These are phyloP conservation scores for Leptinotarsa haldemani DNA, from an alignment of 2,888 invertebrate species.

Conservation along the genomic window DNA sequence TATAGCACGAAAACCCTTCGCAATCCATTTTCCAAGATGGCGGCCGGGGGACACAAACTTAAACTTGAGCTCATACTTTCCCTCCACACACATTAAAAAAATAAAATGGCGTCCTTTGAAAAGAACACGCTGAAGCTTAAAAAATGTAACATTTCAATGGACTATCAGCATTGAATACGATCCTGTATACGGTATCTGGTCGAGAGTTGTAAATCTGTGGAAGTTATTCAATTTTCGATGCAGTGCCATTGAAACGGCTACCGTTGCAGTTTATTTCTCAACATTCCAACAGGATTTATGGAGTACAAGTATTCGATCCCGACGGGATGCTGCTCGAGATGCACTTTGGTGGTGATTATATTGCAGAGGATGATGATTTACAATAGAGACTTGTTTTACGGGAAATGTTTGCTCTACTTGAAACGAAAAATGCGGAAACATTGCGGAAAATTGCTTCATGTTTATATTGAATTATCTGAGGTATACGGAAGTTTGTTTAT, in stretches of 20 bases:
- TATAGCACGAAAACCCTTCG: too few species aligned
- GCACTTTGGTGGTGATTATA: slow-evolving; percentile 21
- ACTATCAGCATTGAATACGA: neutral
- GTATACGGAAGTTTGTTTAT: neutral
- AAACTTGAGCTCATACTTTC: too few species aligned
- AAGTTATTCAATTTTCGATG: slow-evolving; percentile 51
- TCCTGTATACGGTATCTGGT: neutral
- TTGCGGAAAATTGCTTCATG: neutral
- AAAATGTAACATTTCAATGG: neutral
- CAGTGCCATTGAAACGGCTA: slow-evolving; percentile 44
- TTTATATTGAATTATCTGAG: neutral
- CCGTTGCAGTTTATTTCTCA: slow-evolving; percentile 47
- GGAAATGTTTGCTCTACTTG: neutral
- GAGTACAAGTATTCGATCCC: slow-evolving; percentile 32
- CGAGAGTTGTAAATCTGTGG: slow-evolving; percentile 43
- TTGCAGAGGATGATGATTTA: slow-evolving; percentile 13
- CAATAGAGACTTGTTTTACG: neutral
- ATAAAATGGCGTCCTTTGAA: too few species aligned
- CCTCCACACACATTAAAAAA: too few species aligned
- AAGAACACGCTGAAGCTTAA: too few species aligned
- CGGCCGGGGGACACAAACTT: too few species aligned
- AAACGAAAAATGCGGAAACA: neutral
- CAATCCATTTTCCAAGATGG: too few species aligned
- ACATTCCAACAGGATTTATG: slow-evolving; percentile 44
- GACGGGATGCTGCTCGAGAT: slow-evolving; percentile 9